These are phyloP conservation scores for Oncorhynchus nerka DNA, from an alignment of 2,113 vertebrate species.

Conservation along the genomic window DNA sequence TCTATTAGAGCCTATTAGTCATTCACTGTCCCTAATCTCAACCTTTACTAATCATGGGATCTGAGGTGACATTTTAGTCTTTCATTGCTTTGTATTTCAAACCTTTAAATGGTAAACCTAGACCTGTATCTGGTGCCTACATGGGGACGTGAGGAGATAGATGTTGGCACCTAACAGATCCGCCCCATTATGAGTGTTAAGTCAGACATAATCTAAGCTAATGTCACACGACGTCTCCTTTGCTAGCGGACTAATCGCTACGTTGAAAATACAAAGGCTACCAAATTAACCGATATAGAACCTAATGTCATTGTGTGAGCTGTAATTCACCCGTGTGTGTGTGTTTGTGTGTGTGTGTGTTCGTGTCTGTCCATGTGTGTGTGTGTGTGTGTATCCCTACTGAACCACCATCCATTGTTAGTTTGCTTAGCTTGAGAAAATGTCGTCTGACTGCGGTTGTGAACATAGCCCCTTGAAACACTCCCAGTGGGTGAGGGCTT, in stretches of 20 bases:
- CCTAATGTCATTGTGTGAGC: conserved; percentile 12
- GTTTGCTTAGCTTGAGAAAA: conserved; percentile 53
- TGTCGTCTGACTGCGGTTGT: conserved; percentile 58
- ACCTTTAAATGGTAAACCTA: conserved; percentile 26
- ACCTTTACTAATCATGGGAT: conserved; percentile 46
- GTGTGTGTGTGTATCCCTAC: not conserved
- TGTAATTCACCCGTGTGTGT: not conserved
- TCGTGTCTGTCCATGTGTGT: not conserved
- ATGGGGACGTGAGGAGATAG: conserved; percentile 53
- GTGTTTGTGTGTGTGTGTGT: conserved; percentile 18
- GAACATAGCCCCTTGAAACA: conserved; percentile 45
- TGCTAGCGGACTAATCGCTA: conserved; percentile 27
- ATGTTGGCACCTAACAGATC: conserved; percentile 40
- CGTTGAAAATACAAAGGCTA: conserved; percentile 28
- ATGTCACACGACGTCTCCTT: conserved; percentile 40
- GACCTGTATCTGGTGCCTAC: conserved; percentile 5
- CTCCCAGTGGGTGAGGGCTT: conserved; percentile 50
- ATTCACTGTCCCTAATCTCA: conserved; percentile 13
- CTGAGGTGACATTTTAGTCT: conserved; percentile 46
- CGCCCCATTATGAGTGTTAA: conserved; percentile 47
- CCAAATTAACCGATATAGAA: not conserved
- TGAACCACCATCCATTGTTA: conserved; percentile 36
- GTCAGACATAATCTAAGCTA: conserved; percentile 42
- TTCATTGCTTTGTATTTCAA: conserved; percentile 33
- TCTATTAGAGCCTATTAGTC: not conserved